These are phyloP conservation scores for Muschampia plurimacula DNA, from an alignment of 2,888 invertebrate genomes.

Conservation along the genomic window DNA sequence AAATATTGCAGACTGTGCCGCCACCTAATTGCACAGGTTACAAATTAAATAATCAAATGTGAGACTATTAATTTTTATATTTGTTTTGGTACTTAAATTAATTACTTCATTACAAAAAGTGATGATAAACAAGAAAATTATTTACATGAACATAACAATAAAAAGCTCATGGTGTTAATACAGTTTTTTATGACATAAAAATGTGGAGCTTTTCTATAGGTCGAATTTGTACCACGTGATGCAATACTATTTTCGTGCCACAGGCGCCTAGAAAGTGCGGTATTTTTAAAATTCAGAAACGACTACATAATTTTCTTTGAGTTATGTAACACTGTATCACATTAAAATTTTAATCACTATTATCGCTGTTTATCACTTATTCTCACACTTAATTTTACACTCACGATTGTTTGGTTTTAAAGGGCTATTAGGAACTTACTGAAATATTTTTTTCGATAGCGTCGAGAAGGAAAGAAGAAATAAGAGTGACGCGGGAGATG, in stretches of 20 bases:
- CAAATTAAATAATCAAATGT: slow-evolving; percentile 52
- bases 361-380: slow-evolving; percentile 63
- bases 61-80: slow-evolving; percentile 46
- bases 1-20: slow-evolving; percentile 62
- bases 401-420: slow-evolving; percentile 67
- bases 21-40: slow-evolving; percentile 62
- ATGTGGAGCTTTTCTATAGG: slow-evolving; percentile 84
- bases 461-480: slow-evolving; percentile 86
- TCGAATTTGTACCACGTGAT: slow-evolving; percentile 81
- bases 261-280: slow-evolving; percentile 84
- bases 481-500: slow-evolving; percentile 86
- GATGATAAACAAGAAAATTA: background rate
- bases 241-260: slow-evolving; percentile 78
- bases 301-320: slow-evolving; percentile 62
- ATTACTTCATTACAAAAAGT: background rate
- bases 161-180: slow-evolving; percentile 35
- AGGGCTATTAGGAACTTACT: slow-evolving; percentile 73
- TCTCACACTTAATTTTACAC: slow-evolving; percentile 69
- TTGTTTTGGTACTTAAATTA: slow-evolving; percentile 1
- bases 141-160: background rate
- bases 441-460: slow-evolving; percentile 81
- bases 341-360: slow-evolving; percentile 70
- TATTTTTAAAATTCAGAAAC: slow-evolving; percentile 83
- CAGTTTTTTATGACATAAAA: slow-evolving; percentile 65
- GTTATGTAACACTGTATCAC: slow-evolving; percentile 84